These are phyloP conservation scores for Pitangus sulphuratus DNA, from an alignment of 2,797 vertebrate genomes.

Conservation along the genomic window DNA sequence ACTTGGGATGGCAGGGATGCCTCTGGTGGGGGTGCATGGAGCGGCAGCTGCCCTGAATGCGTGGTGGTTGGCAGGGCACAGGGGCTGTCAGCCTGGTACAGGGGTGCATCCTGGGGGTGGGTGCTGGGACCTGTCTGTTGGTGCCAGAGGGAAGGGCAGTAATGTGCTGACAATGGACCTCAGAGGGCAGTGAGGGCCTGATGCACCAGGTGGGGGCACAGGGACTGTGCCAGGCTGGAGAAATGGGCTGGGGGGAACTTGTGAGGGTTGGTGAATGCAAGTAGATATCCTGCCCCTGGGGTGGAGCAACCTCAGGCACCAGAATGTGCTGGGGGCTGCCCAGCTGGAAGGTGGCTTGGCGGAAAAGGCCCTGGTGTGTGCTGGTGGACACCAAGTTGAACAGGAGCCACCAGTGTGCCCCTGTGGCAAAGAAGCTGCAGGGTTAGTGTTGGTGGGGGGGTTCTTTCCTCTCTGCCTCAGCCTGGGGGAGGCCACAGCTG, in stretches of 20 bases:
- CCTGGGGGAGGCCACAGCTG: background rate
- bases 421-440: background rate
- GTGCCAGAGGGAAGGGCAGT: background rate
- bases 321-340: background rate
- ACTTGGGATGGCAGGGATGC: background rate
- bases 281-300: rapidly evolving
- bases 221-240: rapidly evolving
- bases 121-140: rapidly evolving
- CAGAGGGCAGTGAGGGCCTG: rapidly evolving
- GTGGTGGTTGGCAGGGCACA: too few relatives aligned
- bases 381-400: background rate
- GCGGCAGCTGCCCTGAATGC: rapidly evolving
- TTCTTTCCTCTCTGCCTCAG: background rate
- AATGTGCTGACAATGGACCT: background rate
- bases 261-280: background rate
- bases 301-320: background rate
- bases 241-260: background rate
- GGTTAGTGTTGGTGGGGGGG: too few relatives aligned
- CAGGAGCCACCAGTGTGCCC: rapidly evolving
- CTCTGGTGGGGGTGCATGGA: background rate
- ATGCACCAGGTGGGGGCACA: rapidly evolving
- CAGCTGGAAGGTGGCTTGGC: rapidly evolving
- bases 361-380: background rate
- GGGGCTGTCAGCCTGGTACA: rapidly evolving
- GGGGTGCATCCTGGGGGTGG: rapidly evolving